phyloP scores from a whole-genome alignment of 2,888 invertebrate genomes.

The Sepioteuthis lessoniana region DNA sequence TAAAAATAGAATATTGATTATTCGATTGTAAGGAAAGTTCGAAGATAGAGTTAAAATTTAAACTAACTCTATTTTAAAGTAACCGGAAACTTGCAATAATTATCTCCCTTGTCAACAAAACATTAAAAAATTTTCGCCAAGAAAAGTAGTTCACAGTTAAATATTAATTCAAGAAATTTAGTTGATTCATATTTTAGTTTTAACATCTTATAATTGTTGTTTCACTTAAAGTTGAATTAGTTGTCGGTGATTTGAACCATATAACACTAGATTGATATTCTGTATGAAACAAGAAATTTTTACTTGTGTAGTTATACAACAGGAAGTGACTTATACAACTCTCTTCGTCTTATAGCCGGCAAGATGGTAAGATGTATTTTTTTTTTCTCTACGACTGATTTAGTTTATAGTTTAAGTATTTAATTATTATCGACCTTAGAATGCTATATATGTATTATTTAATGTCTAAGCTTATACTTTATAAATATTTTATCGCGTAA shows the following conservation, averaged over 20 bases:
- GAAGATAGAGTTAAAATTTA: not conserved
- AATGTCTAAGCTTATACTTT: not conserved
- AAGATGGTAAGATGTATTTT: not conserved
- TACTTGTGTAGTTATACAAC: not conserved
- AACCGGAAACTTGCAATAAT: not conserved
- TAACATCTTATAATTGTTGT: not conserved
- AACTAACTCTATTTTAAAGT: not conserved
- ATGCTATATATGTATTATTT: not conserved
- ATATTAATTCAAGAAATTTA: not conserved
- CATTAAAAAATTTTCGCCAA: not conserved
- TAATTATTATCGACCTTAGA: not conserved
- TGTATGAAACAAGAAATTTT: not conserved
- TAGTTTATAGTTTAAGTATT: not conserved
- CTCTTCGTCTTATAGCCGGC: not conserved
- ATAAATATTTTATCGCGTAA: not conserved
- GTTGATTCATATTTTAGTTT: not conserved
- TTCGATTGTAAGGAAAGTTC: not conserved
- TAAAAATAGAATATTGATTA: not conserved
- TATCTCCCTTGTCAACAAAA: not conserved
- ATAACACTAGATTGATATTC: not conserved
- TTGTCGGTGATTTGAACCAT: not conserved
- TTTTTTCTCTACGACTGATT: not conserved
- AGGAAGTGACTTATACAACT: not conserved
- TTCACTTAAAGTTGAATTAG: not conserved
- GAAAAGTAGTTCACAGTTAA: not conserved